A percentile compares a stretch with the other conserved stretches of the same genome.
phyloP scores from a whole-genome alignment of 2,797 vertebrate genomes.

The Lagorchestes hirsutus region DNA sequence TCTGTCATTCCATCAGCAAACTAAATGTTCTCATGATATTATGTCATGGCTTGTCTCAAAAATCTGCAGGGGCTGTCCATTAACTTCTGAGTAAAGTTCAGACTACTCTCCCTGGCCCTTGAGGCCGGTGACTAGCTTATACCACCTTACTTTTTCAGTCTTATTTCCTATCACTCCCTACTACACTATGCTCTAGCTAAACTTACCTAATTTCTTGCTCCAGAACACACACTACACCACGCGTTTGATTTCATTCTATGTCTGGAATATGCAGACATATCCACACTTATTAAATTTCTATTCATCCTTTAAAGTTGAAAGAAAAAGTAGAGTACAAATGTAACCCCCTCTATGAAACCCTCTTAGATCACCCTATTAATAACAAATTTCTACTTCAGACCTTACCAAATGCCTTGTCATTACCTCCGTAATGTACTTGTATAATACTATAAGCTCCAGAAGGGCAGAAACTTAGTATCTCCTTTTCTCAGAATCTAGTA shows the following conservation, averaged over 20 bases:
- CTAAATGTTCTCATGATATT: not conserved
- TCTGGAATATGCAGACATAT: not conserved
- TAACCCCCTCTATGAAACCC: not conserved
- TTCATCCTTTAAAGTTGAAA: not conserved
- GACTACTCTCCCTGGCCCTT: not conserved
- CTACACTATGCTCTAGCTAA: not conserved
- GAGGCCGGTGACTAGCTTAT: not conserved
- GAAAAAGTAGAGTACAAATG: not conserved
- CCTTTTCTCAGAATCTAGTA: not conserved
- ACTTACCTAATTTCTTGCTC: not conserved
- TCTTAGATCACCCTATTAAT: not conserved
- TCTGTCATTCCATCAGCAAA: not conserved
- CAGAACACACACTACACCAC: not conserved
- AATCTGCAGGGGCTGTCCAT: not conserved
- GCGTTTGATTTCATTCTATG: not conserved
- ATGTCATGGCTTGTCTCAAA: not conserved
- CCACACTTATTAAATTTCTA: not conserved
- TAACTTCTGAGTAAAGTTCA: not conserved
- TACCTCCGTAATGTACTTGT: not conserved
- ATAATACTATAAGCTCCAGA: not conserved
- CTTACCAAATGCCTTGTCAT: not conserved
- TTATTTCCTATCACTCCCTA: not conserved
- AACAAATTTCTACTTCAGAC: not conserved
- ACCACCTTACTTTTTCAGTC: not conserved
- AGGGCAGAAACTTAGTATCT: not conserved